Conservation (phyloP, 2,113 vertebrate species). For the Thalassarche chlororhynchos region DNA sequence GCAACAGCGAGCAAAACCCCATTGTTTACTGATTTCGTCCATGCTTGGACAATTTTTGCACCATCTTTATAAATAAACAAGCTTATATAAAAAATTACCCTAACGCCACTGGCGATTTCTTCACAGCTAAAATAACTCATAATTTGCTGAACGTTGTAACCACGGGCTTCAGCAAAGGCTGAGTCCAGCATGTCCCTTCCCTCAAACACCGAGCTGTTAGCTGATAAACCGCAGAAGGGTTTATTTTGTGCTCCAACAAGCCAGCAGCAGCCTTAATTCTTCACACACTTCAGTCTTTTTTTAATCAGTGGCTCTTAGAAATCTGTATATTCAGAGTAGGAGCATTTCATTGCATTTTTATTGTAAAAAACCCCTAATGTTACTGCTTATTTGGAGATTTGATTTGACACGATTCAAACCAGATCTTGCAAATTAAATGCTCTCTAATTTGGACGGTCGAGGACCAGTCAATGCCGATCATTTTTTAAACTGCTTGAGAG, state of each 20-base stretch:
- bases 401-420: background rate
- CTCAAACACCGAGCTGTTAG: background rate
- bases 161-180: background rate
- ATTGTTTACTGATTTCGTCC: too few species aligned
- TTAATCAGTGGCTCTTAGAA: background rate
- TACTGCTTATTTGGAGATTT: background rate
- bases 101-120: background rate
- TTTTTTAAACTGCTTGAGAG: background rate
- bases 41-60: too few species aligned
- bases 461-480: background rate
- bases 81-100: background rate
- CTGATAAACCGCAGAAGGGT: background rate
- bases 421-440: background rate
- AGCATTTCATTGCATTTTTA: background rate
- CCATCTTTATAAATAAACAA: background rate
- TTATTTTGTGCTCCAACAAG: background rate
- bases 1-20: too few species aligned
- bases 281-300: background rate
- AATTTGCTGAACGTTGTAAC: background rate
- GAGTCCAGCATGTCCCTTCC: background rate
- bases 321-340: background rate
- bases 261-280: background rate
- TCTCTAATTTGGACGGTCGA: rapidly evolving
- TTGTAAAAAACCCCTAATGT: background rate
- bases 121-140: background rate